These are phyloP conservation scores for Phymastichus coffea DNA, from an alignment of 1,140 invertebrate genomes.

Conservation along the genomic window DNA sequence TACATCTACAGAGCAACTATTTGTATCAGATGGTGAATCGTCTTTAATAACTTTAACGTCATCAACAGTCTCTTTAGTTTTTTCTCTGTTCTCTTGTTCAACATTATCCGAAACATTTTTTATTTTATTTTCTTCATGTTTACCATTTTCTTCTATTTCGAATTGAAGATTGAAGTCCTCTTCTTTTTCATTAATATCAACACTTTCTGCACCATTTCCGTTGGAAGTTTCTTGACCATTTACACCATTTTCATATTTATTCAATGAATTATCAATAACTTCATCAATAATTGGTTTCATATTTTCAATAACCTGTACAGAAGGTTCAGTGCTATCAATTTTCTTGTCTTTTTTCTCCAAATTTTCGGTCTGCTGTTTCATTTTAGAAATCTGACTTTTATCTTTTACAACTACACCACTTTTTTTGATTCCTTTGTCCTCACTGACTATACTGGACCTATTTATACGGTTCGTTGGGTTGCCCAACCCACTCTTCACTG, in stretches of 20 bases:
- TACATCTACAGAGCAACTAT: constrained; percentile 38
- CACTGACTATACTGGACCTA: neutral
- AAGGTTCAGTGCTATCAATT: constrained; percentile 10
- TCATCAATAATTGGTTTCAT: constrained; percentile 3
- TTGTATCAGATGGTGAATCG: constrained; percentile 29
- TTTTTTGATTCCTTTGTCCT: constrained; percentile 27
- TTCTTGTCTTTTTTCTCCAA: constrained; percentile 7
- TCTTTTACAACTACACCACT: neutral
- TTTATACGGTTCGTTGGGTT: constrained; percentile 24
- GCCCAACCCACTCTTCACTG: constrained; percentile 25
- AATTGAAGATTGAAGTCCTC: constrained; percentile 29
- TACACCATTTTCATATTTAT: constrained; percentile 9
- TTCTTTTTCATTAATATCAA: constrained; percentile 22
- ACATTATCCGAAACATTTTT: neutral
- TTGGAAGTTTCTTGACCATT: constrained; percentile 8
- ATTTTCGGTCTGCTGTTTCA: constrained; percentile 35
- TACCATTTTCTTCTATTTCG: constrained; percentile 25
- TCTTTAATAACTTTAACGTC: constrained; percentile 29
- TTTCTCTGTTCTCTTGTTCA: constrained; percentile 8
- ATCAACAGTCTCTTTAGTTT: constrained; percentile 19
- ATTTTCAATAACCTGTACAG: constrained; percentile 12
- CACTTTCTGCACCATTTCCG: constrained; percentile 6
- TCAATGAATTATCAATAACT: neutral
- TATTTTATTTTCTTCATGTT: constrained; percentile 16
- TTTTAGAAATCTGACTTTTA: constrained; percentile 27